Evolutionary conservation across 1,140 invertebrate species (phyloP).

Genomic region (Plutomurus gul): DNA sequence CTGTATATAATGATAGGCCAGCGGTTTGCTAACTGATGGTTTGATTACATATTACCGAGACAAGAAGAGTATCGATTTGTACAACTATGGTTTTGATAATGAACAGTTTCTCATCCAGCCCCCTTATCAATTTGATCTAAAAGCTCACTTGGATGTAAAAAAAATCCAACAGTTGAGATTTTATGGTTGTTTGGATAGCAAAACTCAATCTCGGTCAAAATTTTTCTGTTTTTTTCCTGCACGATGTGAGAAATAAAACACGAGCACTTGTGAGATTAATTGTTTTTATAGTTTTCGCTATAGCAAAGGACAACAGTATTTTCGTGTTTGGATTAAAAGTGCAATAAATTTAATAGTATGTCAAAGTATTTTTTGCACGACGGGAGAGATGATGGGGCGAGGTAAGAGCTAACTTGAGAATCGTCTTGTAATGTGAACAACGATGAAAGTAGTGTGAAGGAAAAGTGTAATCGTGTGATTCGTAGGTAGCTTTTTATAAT

Average conservation of each 20-base stretch:
- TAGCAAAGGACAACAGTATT: not conserved
- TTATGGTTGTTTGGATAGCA: no score
- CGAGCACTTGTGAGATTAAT: not conserved
- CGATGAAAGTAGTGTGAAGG: not conserved
- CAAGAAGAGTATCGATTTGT: not conserved
- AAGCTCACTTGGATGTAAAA: no score
- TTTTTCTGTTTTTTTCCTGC: no score
- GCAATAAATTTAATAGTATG: not conserved
- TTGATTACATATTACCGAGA: slow-evolving; percentile 44
- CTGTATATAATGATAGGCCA: slow-evolving; percentile 40
- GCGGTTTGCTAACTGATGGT: slow-evolving; percentile 42
- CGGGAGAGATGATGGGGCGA: slow-evolving; percentile 14
- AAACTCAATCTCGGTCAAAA: no score
- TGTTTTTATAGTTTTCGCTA: not conserved
- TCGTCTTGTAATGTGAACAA: not conserved
- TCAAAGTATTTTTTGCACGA: not conserved
- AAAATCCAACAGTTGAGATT: not conserved
- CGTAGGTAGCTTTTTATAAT: slow-evolving; percentile 11
- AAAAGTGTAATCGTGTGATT: slow-evolving; percentile 15
- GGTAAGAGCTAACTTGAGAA: not conserved
- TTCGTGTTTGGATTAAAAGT: not conserved
- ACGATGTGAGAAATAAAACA: not conserved
- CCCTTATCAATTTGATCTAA: not conserved
- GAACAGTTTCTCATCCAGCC: not conserved
- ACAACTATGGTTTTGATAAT: slow-evolving; percentile 30